Evolutionary conservation across 1,140 invertebrate genomes (phyloP).

Genomic region (Scaptomyza graminum): DNA sequence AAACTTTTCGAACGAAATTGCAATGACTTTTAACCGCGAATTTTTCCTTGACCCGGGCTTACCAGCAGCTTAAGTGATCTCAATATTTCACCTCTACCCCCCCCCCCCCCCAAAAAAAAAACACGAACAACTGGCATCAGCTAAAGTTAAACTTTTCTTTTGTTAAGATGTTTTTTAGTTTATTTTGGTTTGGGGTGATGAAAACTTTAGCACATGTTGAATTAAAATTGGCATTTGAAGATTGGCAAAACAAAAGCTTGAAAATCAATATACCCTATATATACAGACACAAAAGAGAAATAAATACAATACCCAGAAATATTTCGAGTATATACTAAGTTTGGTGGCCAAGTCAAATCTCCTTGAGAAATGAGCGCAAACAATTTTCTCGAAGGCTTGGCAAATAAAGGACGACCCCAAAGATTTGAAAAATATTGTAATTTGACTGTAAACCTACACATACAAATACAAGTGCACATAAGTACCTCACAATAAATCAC

Average conservation of each 20-base stretch:
- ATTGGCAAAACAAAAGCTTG: conserved; percentile 56
- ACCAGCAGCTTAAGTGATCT: conserved; percentile 7
- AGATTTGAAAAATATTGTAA: conserved; percentile 67
- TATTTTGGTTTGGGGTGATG: conserved; percentile 17
- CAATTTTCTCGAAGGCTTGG: conserved; percentile 37
- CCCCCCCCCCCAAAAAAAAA: conserved; percentile 4
- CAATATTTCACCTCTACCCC: too few species aligned
- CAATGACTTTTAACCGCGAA: background rate
- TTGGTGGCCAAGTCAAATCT: conserved; percentile 8
- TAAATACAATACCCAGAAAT: conserved; percentile 1
- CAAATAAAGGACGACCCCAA: conserved; percentile 50
- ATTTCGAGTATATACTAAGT: background rate
- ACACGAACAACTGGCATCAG: conserved; percentile 29
- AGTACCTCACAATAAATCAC: background rate
- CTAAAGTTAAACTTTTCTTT: conserved; percentile 24
- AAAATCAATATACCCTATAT: conserved; percentile 55
- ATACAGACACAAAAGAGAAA: background rate
- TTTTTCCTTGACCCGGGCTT: conserved; percentile 7
- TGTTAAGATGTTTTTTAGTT: conserved; percentile 35
- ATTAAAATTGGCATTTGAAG: conserved; percentile 67
- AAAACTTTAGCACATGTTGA: conserved; percentile 57
- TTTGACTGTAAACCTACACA: conserved; percentile 53
- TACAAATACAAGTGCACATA: background rate
- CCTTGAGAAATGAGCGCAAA: conserved; percentile 65
- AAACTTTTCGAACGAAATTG: background rate